phyloP scores from a whole-genome alignment of 35 echinoderm and acorn worm species.

The Ophiothrix spiculata region DNA sequence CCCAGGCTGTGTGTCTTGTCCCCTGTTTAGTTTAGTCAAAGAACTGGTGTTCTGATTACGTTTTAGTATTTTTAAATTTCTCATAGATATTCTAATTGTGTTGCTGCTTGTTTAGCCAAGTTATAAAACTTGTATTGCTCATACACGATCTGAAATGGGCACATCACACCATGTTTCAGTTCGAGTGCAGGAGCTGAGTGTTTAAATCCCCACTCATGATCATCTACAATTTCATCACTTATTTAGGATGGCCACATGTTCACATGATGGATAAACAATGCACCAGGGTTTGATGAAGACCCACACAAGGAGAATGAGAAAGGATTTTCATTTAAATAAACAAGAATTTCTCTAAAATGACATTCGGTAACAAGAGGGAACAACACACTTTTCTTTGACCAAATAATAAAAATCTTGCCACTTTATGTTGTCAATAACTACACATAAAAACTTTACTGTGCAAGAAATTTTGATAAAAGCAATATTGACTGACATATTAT shows the following conservation, averaged over 20 bases:
- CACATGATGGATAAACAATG: neutral
- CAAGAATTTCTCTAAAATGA: neutral
- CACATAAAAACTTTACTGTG: too few species aligned
- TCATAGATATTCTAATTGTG: too few species aligned
- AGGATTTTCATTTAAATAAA: constrained; percentile 14
- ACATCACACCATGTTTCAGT: constrained; percentile 11
- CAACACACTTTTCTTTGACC: neutral
- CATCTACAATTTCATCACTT: neutral
- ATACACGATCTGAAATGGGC: neutral
- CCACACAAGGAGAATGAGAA: neutral
- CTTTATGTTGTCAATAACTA: neutral
- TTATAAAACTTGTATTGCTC: neutral
- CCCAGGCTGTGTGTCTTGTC: too few species aligned
- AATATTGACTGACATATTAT: too few species aligned
- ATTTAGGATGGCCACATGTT: neutral
- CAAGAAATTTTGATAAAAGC: too few species aligned
- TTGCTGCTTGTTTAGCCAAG: too few species aligned
- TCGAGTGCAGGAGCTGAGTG: neutral
- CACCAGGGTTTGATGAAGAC: neutral
- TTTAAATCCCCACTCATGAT: neutral
- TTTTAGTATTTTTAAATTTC: too few species aligned
- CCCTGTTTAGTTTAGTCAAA: too few species aligned
- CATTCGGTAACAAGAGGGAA: too few species aligned
- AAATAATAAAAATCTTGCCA: constrained; percentile 36
- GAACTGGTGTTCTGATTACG: too few species aligned